Conservation (phyloP, 2,113 vertebrate species). For the Benitochromis conjunctus region DNA sequence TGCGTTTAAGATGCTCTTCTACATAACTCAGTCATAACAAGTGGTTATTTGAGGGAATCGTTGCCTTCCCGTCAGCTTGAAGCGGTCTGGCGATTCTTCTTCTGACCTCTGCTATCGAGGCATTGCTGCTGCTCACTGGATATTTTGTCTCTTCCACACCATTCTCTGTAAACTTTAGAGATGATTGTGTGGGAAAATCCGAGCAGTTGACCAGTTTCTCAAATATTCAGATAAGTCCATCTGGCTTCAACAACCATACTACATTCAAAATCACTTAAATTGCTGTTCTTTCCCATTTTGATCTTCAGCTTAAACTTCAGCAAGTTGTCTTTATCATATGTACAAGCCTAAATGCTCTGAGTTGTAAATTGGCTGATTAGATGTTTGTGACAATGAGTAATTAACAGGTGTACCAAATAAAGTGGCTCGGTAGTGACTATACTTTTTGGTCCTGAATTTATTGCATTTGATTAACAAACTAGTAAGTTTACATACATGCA, state of each 20-base stretch:
- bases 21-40: background rate
- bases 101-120: background rate
- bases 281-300: background rate
- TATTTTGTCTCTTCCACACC: background rate
- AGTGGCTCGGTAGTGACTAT: background rate
- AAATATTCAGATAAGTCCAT: background rate
- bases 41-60: background rate
- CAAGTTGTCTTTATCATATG: background rate
- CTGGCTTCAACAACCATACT: background rate
- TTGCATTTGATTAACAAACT: background rate
- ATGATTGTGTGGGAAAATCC: background rate
- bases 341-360: background rate
- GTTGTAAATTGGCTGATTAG: background rate
- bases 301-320: background rate
- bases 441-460: background rate
- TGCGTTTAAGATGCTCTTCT: background rate
- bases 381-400: background rate
- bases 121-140: background rate
- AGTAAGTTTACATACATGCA: background rate
- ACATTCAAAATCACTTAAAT: background rate
- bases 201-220: background rate
- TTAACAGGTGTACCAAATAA: background rate
- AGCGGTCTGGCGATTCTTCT: rapidly evolving
- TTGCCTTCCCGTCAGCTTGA: background rate
- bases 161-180: background rate